Evolutionary conservation across 2,113 vertebrate species (phyloP), one percentile per base, ranked within the genome.

Genomic region (Scomber japonicus): DNA sequence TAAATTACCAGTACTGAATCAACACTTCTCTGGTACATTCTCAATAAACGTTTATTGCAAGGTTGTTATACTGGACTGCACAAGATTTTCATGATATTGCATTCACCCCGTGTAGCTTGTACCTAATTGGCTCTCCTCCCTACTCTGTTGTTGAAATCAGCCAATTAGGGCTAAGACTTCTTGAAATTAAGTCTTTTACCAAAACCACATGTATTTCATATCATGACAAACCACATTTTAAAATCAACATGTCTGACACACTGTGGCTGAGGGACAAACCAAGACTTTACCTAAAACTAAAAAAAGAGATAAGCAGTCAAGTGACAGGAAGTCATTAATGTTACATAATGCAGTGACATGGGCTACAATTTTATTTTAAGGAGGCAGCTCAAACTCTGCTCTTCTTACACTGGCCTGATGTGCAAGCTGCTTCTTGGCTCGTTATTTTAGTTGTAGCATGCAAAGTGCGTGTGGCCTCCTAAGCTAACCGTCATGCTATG

Each of bases 361-460:
- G 63, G 73, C 45, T 56, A 12, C 12, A 17, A 24, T 40, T 62
- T 44, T 57, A 55, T 2, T 45, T 74, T 16, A n/a, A 66, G 27
- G 11, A 70, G 27, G 27, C 30, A 51, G 30, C 10, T 27, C 0
- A 2, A 69, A 30, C 27, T 21, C 46, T 45, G 51, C 67, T 82
- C 24, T 50, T 61, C 21, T 35, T 12, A 48, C 59, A 24, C 61
- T 31, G 13, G 13, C 44, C 66, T 77, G 65, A 62, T 63, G 72
- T 40, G 64, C 10, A 27, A 30, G 65, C 54, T 40, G 19, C 53
- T 50, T 48, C 71, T 75, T 60, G 45, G 48, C 30, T 30, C n/a
- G 19, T 78, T 85, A 78, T 82, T 82, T 81, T 50, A 57, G 64
- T 65, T 71, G 45, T 51, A 81, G 78, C 65, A 71, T 61, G 53